A percentile compares a stretch with the other conserved stretches of the same genome.
Conservation (phyloP, 2,797 vertebrate species). For the Hippoglossus hippoglossus region DNA sequence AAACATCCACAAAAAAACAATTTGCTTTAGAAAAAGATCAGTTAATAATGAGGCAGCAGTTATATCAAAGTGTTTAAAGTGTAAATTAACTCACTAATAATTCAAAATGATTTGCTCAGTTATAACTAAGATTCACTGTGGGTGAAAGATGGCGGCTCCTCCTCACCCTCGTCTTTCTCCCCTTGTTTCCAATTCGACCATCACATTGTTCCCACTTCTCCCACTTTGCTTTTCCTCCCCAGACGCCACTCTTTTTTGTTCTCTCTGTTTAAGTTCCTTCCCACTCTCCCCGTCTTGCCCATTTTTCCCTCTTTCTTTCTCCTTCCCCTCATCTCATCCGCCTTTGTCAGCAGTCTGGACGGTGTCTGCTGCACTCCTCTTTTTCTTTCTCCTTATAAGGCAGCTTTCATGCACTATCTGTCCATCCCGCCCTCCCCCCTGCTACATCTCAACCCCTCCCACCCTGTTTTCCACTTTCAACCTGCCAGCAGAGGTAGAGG, state of each 20-base stretch:
- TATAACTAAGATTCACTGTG: not conserved
- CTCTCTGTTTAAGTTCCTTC: not conserved
- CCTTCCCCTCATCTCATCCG: slow-evolving; percentile 26
- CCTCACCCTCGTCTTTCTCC: slow-evolving; percentile 12
- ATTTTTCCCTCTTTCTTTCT: not conserved
- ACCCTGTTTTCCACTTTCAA: slow-evolving; percentile 52
- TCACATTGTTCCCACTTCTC: not conserved
- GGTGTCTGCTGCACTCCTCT: slow-evolving; percentile 50
- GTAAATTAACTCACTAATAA: too few relatives aligned
- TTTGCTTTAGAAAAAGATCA: not conserved
- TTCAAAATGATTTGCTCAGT: too few relatives aligned
- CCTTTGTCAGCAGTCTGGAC: slow-evolving; percentile 67
- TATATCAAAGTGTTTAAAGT: not conserved
- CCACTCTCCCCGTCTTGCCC: not conserved
- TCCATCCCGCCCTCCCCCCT: slow-evolving; percentile 6
- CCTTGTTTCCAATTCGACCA: slow-evolving; percentile 31
- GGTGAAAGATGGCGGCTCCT: not conserved
- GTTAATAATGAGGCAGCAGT: not conserved
- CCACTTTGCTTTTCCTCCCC: slow-evolving; percentile 27
- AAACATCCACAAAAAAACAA: too few relatives aligned
- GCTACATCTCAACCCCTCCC: slow-evolving; percentile 36
- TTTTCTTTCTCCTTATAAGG: slow-evolving; percentile 64
- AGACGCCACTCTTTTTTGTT: too few relatives aligned
- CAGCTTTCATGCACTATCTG: slow-evolving; percentile 47
- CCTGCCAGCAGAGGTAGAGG: slow-evolving; percentile 72